phyloP scores from a whole-genome alignment of 2,888 invertebrate genomes.

The Lydus trimaculatus region DNA sequence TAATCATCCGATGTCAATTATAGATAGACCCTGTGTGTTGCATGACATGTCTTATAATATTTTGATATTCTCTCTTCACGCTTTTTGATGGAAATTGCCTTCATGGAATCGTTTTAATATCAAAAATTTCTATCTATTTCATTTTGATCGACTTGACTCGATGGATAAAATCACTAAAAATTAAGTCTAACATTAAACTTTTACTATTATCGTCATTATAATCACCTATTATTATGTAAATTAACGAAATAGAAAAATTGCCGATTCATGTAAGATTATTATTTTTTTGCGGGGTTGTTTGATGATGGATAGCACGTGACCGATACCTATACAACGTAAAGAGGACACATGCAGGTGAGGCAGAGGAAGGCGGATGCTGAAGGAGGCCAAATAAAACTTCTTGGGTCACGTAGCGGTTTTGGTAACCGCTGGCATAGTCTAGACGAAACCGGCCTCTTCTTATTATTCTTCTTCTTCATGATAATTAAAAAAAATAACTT shows the following conservation, averaged over 20 bases:
- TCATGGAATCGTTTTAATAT: too few species aligned
- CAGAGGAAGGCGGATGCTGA: constrained; percentile 2
- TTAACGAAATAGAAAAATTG: background rate
- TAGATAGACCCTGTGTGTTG: background rate
- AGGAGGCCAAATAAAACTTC: constrained; percentile 13
- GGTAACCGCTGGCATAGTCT: constrained; percentile 24
- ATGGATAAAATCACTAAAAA: too few species aligned
- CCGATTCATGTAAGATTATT: background rate
- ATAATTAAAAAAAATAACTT: background rate
- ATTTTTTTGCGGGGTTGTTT: background rate
- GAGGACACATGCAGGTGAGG: background rate
- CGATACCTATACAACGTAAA: background rate
- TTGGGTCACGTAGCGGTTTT: constrained; percentile 36
- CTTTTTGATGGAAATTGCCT: background rate
- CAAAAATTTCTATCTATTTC: too few species aligned
- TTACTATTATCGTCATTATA: background rate
- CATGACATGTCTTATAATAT: background rate
- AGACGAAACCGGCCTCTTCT: background rate
- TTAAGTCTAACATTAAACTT: too few species aligned
- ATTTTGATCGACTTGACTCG: too few species aligned
- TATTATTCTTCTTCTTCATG: background rate
- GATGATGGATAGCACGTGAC: background rate
- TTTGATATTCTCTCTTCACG: background rate
- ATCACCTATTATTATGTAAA: background rate
- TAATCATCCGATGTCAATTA: background rate